phyloP scores from a whole-genome alignment of 2,888 invertebrate species.

The Ptychoptera contaminata region DNA sequence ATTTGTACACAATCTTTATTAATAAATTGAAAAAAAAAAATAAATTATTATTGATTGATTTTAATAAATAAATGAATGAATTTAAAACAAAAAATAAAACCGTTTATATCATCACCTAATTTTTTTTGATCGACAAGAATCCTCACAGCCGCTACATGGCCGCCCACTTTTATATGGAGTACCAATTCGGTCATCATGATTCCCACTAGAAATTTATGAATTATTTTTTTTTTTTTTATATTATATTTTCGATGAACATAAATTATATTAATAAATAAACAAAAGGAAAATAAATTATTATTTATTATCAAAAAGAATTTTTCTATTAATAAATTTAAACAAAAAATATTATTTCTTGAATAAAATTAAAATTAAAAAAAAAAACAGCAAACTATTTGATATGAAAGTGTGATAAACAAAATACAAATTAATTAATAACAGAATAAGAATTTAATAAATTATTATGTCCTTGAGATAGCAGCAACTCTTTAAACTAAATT shows the following conservation, averaged over 20 bases:
- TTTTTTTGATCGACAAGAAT: slow-evolving; percentile 42
- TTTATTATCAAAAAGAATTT: not conserved
- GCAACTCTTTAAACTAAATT: too few species aligned
- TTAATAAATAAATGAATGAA: not conserved
- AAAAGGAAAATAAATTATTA: not conserved
- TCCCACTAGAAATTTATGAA: slow-evolving; percentile 42
- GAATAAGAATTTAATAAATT: not conserved
- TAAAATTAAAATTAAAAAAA: too few species aligned
- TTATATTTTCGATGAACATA: too few species aligned
- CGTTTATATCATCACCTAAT: slow-evolving; percentile 10
- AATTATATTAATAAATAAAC: not conserved
- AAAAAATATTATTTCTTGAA: too few species aligned
- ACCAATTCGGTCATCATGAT: slow-evolving; percentile 42
- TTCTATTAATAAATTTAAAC: too few species aligned
- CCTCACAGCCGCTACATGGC: slow-evolving; percentile 49
- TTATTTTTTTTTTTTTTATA: not conserved
- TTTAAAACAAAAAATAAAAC: too few species aligned
- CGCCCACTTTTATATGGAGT: slow-evolving; percentile 50
- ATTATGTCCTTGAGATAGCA: too few species aligned
- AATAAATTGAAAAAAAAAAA: not conserved
- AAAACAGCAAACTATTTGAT: too few species aligned
- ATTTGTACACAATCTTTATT: slow-evolving; percentile 49
- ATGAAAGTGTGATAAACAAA: too few species aligned
- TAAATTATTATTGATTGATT: not conserved
- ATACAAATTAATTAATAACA: not conserved